phyloP scores from a whole-genome alignment of 2,797 vertebrate species.

The Falco biarmicus region DNA sequence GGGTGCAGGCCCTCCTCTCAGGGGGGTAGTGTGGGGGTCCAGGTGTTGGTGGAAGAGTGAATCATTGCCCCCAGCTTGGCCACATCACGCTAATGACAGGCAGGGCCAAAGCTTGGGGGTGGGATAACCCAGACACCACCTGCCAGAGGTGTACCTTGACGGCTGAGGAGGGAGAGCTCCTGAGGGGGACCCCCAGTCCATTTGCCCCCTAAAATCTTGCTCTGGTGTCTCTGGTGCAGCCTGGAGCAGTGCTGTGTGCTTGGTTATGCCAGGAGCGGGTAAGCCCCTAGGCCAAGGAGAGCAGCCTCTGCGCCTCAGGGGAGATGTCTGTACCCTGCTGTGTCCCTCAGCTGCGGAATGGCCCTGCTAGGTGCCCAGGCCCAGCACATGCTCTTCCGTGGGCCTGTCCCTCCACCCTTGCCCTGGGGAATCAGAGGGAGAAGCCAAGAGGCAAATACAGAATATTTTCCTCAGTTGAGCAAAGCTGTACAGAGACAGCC shows the following conservation, averaged over 20 bases:
- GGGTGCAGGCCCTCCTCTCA: neutral
- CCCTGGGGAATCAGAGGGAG: neutral
- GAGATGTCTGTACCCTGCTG: neutral
- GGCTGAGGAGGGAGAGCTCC: neutral
- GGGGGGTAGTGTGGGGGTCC: rapidly evolving
- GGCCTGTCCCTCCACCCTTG: rapidly evolving
- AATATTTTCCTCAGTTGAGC: neutral
- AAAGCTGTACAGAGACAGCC: neutral
- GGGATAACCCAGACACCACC: neutral
- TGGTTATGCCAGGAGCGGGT: neutral
- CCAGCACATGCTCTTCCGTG: rapidly evolving
- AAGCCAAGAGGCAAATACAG: neutral
- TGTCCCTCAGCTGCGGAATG: neutral
- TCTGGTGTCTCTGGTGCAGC: rapidly evolving
- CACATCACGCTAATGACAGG: neutral
- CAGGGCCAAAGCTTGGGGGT: too few relatives aligned
- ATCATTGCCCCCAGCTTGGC: too few relatives aligned
- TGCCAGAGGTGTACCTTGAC: too few relatives aligned
- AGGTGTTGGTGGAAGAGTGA: neutral
- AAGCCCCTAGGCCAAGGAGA: neutral
- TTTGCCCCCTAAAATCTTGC: neutral
- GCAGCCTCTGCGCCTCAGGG: neutral
- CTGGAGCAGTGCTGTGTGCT: neutral
- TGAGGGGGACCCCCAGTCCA: neutral
- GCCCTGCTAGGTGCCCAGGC: neutral